Conservation (phyloP, 2,888 invertebrate species). For the Bugula neritina region DNA sequence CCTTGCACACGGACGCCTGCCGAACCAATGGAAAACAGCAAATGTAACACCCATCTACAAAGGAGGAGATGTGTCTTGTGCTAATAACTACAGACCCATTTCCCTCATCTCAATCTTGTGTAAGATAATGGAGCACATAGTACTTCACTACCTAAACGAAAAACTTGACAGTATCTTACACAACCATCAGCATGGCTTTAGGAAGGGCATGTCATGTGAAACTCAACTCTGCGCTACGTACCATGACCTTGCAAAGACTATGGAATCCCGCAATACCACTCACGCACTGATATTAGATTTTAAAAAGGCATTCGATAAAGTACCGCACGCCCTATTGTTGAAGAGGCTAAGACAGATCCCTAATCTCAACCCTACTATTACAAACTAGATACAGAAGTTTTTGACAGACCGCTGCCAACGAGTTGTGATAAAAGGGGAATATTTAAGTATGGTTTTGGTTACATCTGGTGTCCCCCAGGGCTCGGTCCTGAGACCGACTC, state of each 20-base stretch:
- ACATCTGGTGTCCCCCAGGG: conserved; percentile 32
- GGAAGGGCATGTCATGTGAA: not conserved
- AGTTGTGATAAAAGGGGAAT: not conserved
- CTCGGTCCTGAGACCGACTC: conserved; percentile 31
- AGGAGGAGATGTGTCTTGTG: not conserved
- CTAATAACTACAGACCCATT: not conserved
- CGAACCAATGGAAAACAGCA: not conserved
- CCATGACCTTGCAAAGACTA: not conserved
- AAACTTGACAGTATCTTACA: not conserved
- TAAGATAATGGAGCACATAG: not conserved
- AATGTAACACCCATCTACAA: not conserved
- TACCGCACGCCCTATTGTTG: not conserved
- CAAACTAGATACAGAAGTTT: not conserved
- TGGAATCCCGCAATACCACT: not conserved
- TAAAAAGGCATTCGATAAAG: not conserved
- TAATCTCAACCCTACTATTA: not conserved
- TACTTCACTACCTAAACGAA: not conserved
- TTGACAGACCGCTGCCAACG: not conserved
- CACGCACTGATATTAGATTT: not conserved
- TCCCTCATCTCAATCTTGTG: not conserved
- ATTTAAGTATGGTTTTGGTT: too few species aligned
- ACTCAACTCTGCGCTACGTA: not conserved
- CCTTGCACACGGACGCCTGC: not conserved
- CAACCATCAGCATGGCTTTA: not conserved
- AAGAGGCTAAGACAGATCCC: not conserved